A percentile compares a stretch with the other conserved stretches of the same genome.
phyloP scores from a whole-genome alignment of 2,888 invertebrate genomes.

The Drosophila incognita region DNA sequence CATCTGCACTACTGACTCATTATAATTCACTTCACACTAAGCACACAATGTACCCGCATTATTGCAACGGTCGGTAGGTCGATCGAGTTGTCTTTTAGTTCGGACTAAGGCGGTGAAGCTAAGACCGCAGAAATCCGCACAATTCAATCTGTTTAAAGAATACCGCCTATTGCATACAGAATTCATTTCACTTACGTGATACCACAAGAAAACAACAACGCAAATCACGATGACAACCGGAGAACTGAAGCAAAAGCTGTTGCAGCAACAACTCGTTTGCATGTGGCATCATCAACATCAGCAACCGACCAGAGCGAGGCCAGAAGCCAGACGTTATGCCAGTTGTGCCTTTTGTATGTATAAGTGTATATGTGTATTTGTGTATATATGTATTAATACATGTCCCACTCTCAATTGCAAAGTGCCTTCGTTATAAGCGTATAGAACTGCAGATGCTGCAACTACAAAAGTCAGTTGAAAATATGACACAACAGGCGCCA shows the following conservation, averaged over 20 bases:
- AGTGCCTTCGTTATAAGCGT: constrained; percentile 18
- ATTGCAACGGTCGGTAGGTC: constrained; percentile 39
- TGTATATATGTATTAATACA: background rate
- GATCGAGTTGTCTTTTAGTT: constrained; percentile 34
- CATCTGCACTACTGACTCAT: constrained; percentile 48
- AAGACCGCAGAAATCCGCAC: constrained; percentile 46
- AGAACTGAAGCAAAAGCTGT: constrained; percentile 38
- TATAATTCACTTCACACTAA: constrained; percentile 68
- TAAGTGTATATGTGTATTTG: background rate
- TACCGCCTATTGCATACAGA: constrained; percentile 49
- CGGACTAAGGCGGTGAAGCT: constrained; percentile 22
- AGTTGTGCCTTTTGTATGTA: constrained; percentile 34
- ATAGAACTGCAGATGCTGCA: constrained; percentile 40
- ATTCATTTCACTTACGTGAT: constrained; percentile 45
- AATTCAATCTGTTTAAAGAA: constrained; percentile 61
- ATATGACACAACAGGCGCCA: constrained; percentile 64
- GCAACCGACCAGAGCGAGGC: constrained; percentile 33
- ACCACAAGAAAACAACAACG: constrained; percentile 26
- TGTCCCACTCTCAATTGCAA: constrained; percentile 8
- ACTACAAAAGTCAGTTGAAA: constrained; percentile 38
- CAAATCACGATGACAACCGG: constrained; percentile 35
- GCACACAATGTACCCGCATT: constrained; percentile 64
- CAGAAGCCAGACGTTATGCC: constrained; percentile 42
- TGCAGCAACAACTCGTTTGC: constrained; percentile 60
- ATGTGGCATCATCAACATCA: constrained; percentile 56